These are phyloP conservation scores for Montipora capricornis DNA, from an alignment of 64 coral and sea anemone species.

Conservation along the genomic window DNA sequence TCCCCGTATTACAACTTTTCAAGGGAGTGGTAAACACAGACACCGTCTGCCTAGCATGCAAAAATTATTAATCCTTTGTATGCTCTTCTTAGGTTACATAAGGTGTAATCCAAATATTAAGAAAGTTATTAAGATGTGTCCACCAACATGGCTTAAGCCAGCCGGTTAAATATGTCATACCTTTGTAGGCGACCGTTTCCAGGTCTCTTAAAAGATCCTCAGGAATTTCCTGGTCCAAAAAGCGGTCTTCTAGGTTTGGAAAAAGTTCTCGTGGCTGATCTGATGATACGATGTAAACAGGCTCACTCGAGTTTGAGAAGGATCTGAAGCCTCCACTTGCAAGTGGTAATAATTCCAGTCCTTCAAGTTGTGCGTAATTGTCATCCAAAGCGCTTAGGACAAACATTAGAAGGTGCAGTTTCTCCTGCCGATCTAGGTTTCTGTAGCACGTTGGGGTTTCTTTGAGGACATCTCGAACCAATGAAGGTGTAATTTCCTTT, in stretches of 20 bases:
- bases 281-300: slow-evolving; percentile 12
- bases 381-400: slow-evolving; percentile 48
- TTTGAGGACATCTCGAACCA: slow-evolving; percentile 54
- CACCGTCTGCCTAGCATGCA: too few relatives aligned
- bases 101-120: too few relatives aligned
- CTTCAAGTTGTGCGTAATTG: slow-evolving; percentile 43
- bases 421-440: slow-evolving; percentile 16
- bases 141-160: background rate
- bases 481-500: slow-evolving; percentile 41
- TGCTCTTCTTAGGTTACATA: too few relatives aligned
- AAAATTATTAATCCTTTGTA: too few relatives aligned
- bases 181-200: background rate
- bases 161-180: background rate
- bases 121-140: too few relatives aligned
- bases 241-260: background rate
- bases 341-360: slow-evolving; percentile 39
- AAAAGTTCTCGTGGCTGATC: slow-evolving; percentile 50
- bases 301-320: background rate
- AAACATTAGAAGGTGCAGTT: slow-evolving; percentile 65
- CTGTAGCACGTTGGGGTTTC: slow-evolving; percentile 20
- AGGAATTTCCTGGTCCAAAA: slow-evolving; percentile 23
- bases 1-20: too few relatives aligned
- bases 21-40: too few relatives aligned
- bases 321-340: background rate
- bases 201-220: background rate